phyloP scores from a whole-genome alignment of 2,888 invertebrate species.

The Ochropleura leucogaster region DNA sequence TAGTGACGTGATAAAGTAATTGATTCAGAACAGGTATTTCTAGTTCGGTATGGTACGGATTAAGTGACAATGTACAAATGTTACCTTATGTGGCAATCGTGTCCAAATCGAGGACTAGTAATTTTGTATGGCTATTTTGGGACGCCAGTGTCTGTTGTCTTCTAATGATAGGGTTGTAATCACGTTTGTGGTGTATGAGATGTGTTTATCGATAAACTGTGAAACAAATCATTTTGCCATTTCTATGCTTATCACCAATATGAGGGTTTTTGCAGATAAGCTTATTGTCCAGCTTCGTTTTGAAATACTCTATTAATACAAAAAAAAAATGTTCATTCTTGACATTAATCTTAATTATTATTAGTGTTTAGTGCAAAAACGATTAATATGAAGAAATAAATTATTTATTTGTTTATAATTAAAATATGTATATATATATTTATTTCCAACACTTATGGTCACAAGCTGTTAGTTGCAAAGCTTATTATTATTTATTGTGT shows the following conservation, averaged over 20 bases:
- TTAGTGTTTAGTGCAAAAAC: not conserved
- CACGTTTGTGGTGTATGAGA: constrained; percentile 8
- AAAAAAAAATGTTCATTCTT: not conserved
- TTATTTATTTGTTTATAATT: constrained; percentile 2
- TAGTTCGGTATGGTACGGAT: constrained; percentile 58
- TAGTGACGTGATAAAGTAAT: constrained; percentile 58
- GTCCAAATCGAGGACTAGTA: constrained; percentile 42
- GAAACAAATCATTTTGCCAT: not conserved
- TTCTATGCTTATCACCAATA: not conserved
- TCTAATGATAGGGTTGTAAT: constrained; percentile 27
- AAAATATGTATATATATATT: not conserved
- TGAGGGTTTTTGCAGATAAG: constrained; percentile 1
- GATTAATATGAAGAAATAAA: not conserved
- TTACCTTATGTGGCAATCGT: constrained; percentile 53
- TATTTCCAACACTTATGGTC: constrained; percentile 31
- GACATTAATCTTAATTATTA: not conserved
- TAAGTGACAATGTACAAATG: constrained; percentile 62
- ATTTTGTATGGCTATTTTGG: constrained; percentile 47
- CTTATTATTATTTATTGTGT: constrained; percentile 50
- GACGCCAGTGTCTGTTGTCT: constrained; percentile 14
- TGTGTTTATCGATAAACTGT: constrained; percentile 4
- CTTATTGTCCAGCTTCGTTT: not conserved
- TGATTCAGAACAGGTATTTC: constrained; percentile 61
- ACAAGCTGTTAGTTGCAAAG: constrained; percentile 15
- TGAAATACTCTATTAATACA: not conserved